Evolutionary conservation across 2,888 invertebrate genomes (phyloP), one percentile per base, ranked within the genome.

Genomic region (Eilema griseolum): DNA sequence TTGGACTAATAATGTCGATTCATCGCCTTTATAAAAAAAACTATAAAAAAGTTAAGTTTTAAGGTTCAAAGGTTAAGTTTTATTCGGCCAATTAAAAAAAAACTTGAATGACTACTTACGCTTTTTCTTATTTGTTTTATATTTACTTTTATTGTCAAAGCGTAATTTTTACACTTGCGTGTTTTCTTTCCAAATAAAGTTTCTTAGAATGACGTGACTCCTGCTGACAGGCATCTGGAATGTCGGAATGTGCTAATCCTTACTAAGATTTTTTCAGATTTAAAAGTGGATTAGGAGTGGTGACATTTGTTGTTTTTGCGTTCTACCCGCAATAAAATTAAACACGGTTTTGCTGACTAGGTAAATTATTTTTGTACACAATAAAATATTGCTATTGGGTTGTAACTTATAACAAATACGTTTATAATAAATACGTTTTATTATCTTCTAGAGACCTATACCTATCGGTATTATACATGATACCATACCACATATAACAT

Each of bases 281-380:
- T 14, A 31, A 26, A n/a, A 64, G 20, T 46, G 46, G 26, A 64
- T 64, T 31, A 20, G n/a, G n/a, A 16, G 26, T 41, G 0, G n/a
- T 64, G 28, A 52, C 46, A n/a, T 33, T 56, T n/a, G n/a, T 28
- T 28, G 23, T 33, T 31, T 23, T 56, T 57, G 23, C 10, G 16
- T 24, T 65, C 65, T 65, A 56, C 52, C 56, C 24, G 5, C 23
- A n/a, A 31, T 57, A 56, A 56, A 23, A 26, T 46, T 46, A 26
- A n/a, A 28, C 52, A 12, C 14, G 11, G 20, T 52, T 5, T 41
- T 62, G 41, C 26, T 26, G 41, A 62, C 62, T 11, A 24, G 24
- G 8, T 37, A 14, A 23, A 16, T 24, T 37, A 1, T 1, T 12
- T 37, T 12, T 16, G 16, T 1, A 37, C 12, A 41, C 14, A 41